Percentiles rank a stretch among this genome's conserved stretches.
phyloP scores from a whole-genome alignment of 2,888 invertebrate species.

The Rhagium mordax region DNA sequence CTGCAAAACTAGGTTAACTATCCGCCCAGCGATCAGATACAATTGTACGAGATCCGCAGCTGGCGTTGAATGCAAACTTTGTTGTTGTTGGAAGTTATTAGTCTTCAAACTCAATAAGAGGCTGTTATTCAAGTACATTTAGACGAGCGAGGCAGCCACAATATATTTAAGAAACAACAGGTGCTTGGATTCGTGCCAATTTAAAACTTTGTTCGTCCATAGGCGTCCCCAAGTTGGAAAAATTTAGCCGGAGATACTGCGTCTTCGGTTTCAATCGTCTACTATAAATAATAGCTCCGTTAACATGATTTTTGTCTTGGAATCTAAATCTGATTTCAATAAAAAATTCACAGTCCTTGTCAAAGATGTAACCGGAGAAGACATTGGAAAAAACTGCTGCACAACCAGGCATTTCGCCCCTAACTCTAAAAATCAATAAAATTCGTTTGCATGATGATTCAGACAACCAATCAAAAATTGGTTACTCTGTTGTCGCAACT shows the following conservation, averaged over 20 bases:
- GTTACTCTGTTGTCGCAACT: too few relatives aligned
- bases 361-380: too few relatives aligned
- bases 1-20: background rate
- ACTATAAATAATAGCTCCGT: too few relatives aligned
- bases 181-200: constrained; percentile 38
- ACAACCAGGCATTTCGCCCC: too few relatives aligned
- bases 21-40: background rate
- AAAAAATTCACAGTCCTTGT: too few relatives aligned
- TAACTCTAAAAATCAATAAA: too few relatives aligned
- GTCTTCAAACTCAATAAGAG: background rate
- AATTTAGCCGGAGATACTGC: background rate
- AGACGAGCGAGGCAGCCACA: background rate
- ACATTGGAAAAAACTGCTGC: too few relatives aligned
- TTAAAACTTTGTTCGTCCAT: background rate
- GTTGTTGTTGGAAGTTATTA: background rate
- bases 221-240: background rate
- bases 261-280: too few relatives aligned
- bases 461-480: too few relatives aligned
- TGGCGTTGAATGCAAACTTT: background rate
- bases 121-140: background rate
- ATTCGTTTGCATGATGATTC: too few relatives aligned
- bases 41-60: background rate
- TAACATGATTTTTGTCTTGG: too few relatives aligned
- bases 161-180: constrained; percentile 33
- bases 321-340: too few relatives aligned